A percentile compares a stretch with the other conserved stretches of the same genome.
Conservation (phyloP, 2,797 vertebrate genomes). For the Falco cherrug region DNA sequence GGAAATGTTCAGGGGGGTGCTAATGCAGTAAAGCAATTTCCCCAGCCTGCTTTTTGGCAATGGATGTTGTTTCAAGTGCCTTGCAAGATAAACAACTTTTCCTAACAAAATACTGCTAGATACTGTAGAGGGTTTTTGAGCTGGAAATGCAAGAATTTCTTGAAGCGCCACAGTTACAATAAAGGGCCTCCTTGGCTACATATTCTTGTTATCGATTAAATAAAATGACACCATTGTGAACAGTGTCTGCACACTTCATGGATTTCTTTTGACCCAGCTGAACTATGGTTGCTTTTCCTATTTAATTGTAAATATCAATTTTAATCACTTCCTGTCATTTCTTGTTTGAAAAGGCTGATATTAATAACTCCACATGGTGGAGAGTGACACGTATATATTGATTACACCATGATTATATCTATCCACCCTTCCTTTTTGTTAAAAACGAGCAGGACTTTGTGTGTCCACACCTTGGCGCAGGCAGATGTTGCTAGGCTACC, state of each 20-base stretch:
- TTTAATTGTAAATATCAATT: neutral
- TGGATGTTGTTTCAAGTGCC: neutral
- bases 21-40: conserved; percentile 26
- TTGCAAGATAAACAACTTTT: neutral
- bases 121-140: neutral
- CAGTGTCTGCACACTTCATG: neutral
- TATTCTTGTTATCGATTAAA: neutral
- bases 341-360: neutral
- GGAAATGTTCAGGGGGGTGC: neutral
- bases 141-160: neutral
- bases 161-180: neutral
- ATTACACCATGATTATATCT: neutral
- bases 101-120: neutral
- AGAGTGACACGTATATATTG: neutral
- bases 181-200: neutral
- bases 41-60: neutral
- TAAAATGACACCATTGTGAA: neutral
- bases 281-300: neutral
- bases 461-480: neutral
- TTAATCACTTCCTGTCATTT: accelerated
- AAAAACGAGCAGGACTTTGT: neutral
- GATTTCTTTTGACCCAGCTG: neutral
- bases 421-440: neutral
- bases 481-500: conserved; percentile 5
- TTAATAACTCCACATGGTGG: neutral